Conservation (phyloP, 2,113 vertebrate species). For the Microcebus tavaratra region DNA sequence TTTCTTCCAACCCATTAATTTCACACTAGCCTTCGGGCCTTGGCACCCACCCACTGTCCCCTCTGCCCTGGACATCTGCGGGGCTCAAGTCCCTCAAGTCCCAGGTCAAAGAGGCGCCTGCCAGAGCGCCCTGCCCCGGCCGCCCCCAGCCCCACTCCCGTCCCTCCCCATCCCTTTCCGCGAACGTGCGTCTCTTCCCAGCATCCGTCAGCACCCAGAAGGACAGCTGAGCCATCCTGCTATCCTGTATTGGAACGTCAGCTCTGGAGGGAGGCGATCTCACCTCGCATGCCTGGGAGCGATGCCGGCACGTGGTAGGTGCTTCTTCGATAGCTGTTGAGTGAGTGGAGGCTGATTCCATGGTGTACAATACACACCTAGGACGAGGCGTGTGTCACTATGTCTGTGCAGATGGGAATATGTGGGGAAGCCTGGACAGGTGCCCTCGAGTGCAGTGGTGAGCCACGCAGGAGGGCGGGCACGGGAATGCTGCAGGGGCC, state of each 20-base stretch:
- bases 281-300: fast-evolving
- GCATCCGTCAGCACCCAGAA: not conserved
- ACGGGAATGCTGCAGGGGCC: fast-evolving
- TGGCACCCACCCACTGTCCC: not conserved
- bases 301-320: too few relatives aligned
- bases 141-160: not conserved
- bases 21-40: not conserved
- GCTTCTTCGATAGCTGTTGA: not conserved
- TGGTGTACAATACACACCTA: not conserved
- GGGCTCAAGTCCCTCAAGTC: not conserved
- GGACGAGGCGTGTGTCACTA: fast-evolving
- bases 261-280: not conserved
- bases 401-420: not conserved
- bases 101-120: not conserved
- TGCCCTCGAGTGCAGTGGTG: fast-evolving
- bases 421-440: not conserved
- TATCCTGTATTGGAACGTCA: not conserved
- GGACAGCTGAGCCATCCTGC: too few relatives aligned
- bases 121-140: not conserved
- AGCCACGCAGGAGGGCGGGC: not conserved
- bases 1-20: not conserved
- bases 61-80: not conserved
- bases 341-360: not conserved
- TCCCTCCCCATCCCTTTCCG: not conserved
- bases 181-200: not conserved